Evolutionary conservation across 2,888 invertebrate genomes (phyloP), one percentile per base, ranked within the genome.

Genomic region (Idaea dimidiata): DNA sequence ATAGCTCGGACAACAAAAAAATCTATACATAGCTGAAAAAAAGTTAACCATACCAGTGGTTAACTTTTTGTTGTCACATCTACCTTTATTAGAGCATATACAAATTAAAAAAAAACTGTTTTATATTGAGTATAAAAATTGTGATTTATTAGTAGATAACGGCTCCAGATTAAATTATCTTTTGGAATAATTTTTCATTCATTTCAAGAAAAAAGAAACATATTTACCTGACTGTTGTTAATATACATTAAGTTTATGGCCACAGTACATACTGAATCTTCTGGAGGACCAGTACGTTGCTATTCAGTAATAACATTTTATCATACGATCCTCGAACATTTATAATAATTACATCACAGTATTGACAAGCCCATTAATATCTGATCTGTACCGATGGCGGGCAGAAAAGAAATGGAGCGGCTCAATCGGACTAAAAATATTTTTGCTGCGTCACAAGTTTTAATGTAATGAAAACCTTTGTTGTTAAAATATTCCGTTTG

Each of bases 291-390:
- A 54, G 66, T 62, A 67, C 54, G 43, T 62, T 58, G 71, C 70
- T 69, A 75, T 78, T 79, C 83, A 85, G 86, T 86, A 88, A 84
- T 77, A 75, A 72, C 72, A 83, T 87, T 87, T 88, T 84, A 89
- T 88, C 84, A 82, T 66, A 66, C 72, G 56, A 84, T 85, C 82
- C 71, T 67, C 69, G 83, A 81, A 81, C 89, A 88, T 89, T 89
- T 89, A 89, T 89, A 86, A 89, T 89, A 89, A 89, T 89, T 87
- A 87, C 87, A 87, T 88, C 84, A 84, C 77, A 79, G 76, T 82
- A 88, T 87, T 86, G 89, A 88, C 88, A 86, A 80, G 80, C 74
- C 82, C 83, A 88, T 89, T 89, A 87, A 88, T 88, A 85, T 85
- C 77, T 77, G 80, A 82, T 83, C 78, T 72, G 71, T 71, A 70